A percentile compares a stretch with the other conserved stretches of the same genome.
phyloP scores from a whole-genome alignment of 2,888 invertebrate genomes.

The Thereva nobilitata region DNA sequence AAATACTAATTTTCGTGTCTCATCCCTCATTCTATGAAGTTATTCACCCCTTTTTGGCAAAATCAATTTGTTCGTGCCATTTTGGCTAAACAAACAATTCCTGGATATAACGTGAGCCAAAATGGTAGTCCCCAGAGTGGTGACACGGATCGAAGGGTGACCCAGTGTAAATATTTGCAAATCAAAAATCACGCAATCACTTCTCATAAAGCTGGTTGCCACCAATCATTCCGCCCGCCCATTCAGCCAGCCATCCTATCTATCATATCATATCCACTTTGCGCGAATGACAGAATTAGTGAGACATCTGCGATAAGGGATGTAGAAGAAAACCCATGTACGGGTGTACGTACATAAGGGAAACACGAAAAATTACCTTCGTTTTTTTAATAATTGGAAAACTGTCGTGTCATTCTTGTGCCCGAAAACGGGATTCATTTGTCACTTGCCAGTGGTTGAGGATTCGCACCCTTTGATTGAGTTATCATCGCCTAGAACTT shows the following conservation, averaged over 20 bases:
- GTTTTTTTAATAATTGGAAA: not conserved
- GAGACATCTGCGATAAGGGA: no score
- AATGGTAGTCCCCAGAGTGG: constrained; percentile 32
- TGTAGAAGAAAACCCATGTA: not conserved
- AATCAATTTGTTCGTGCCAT: constrained; percentile 40
- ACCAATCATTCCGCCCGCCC: not conserved
- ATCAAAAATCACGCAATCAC: constrained; percentile 38
- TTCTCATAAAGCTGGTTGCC: not conserved
- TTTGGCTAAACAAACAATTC: constrained; percentile 38
- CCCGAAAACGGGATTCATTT: constrained; percentile 17
- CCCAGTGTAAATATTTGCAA: constrained; percentile 35
- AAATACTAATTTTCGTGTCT: no score
- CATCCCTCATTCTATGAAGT: no score
- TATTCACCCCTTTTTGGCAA: not conserved
- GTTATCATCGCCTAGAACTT: constrained; percentile 16
- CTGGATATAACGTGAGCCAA: constrained; percentile 31
- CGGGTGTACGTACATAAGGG: not conserved
- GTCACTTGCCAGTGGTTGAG: not conserved
- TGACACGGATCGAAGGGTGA: constrained; percentile 27
- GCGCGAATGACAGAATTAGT: no score
- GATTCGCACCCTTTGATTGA: constrained; percentile 15
- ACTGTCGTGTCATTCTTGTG: constrained; percentile 11
- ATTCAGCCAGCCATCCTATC: no score
- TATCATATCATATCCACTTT: no score
- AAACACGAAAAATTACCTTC: not conserved